Conservation (phyloP, 2,888 invertebrate species). For the Mantis religiosa region DNA sequence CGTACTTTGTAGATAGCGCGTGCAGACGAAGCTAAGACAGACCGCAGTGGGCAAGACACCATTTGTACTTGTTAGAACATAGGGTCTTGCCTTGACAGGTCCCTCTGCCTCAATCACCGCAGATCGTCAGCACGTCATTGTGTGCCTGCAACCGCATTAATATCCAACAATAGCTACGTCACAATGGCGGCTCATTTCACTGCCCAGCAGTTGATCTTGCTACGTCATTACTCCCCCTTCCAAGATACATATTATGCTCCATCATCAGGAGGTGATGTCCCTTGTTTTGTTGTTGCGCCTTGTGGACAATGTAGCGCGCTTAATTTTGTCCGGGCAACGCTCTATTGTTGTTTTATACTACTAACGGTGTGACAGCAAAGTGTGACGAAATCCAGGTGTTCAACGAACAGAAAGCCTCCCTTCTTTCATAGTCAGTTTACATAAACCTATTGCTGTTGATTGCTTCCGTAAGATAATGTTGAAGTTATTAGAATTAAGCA, state of each 20-base stretch:
- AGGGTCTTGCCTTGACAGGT: background rate
- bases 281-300: background rate
- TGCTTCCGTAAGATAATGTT: no score
- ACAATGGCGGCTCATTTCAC: constrained; percentile 24
- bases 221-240: constrained; percentile 2
- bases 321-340: background rate
- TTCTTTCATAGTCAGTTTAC: background rate
- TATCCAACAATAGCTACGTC: constrained; percentile 21
- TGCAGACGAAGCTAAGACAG: background rate
- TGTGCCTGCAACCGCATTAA: constrained; percentile 15
- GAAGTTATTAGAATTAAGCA: no score
- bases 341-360: background rate
- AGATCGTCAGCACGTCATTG: constrained; percentile 4
- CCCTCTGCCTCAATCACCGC: constrained; percentile 2
- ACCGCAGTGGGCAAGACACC: background rate
- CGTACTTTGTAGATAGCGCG: background rate
- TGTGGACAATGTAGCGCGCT: background rate
- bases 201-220: constrained; percentile 19
- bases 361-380: background rate
- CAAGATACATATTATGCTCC: background rate
- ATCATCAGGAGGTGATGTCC: background rate
- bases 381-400: background rate
- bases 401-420: background rate
- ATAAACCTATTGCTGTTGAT: no score
- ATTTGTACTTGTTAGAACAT: background rate